Percentiles rank a stretch among this genome's conserved stretches.
phyloP scores from a whole-genome alignment of 2,113 vertebrate genomes.

The Cyphomyrus discorhynchus region DNA sequence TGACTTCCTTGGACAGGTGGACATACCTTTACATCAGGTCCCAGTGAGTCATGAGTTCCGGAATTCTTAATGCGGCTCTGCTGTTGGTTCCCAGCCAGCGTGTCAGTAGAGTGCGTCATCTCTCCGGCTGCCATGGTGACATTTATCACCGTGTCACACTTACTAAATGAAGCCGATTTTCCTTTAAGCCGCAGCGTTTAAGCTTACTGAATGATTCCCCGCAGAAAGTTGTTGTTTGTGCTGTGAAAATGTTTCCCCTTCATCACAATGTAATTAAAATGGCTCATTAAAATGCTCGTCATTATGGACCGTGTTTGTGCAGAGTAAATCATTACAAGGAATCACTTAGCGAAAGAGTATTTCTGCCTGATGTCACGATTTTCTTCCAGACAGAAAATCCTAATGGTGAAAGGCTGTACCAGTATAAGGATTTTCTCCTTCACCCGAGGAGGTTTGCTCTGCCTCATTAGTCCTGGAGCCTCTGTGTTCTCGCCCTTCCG shows the following conservation, averaged over 20 bases:
- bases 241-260: background rate
- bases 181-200: background rate
- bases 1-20: conserved; percentile 95
- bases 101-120: background rate
- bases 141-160: background rate
- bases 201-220: background rate
- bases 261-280: background rate
- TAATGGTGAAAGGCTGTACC: conserved; percentile 83
- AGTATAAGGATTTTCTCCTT: conserved; percentile 97
- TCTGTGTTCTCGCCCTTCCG: background rate
- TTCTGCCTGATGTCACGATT: background rate
- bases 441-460: conserved; percentile 85
- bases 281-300: background rate
- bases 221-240: background rate
- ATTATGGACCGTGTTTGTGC: background rate
- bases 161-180: background rate
- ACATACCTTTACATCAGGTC: conserved; percentile 88
- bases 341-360: background rate
- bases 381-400: conserved; percentile 86
- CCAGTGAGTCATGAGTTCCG: conserved; percentile 69
- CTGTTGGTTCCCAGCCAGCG: background rate
- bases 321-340: background rate
- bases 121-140: background rate
- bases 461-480: conserved; percentile 29
- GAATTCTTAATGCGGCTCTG: background rate